Evolutionary conservation across 2,888 invertebrate species (phyloP), one percentile per base, ranked within the genome.

Genomic region (Heliconius erato): DNA sequence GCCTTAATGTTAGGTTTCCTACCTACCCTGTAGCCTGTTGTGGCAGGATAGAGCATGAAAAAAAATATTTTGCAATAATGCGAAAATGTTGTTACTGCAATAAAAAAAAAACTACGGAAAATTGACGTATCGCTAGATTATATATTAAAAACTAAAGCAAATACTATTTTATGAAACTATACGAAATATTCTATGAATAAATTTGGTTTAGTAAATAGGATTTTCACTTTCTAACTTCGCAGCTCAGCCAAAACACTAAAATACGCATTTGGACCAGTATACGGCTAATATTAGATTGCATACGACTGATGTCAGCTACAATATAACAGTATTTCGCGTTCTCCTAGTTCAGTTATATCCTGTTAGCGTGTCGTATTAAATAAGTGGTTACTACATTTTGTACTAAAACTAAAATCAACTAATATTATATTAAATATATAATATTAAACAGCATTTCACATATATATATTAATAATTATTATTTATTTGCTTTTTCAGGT

Each of bases 201-300:
- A 63, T 65, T 83, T 81, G 80, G 81, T 84, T 84, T 74, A 49
- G 78, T 79, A 80, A 82, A 83, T 80, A 79, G 80, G 67, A 82
- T 81, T 67, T 84, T 83, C 87, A 87, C 87, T 86, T 86, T 84
- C 84, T 86, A 83, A 85, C 85, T 85, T 80, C 85, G 81, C 83
- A 84, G 84, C 84, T 88, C 88, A 40, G 89, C 87, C 88, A 89
- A 90, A 90, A 89, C 88, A 87, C 89, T 88, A 87, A 89, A 89
- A 90, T 88, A 90, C 87, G 86, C 89, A 88, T 89, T 88, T 88
- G 85, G 87, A 85, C 84, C 84, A 85, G 84, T 84, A 85, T 84
- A 87, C 87, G 86, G 87, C 91, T 92, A 92, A 91, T 91, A 91
- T 91, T 92, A 91, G 91, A 89, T 88, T 89, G 88, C 89, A 90